phyloP scores from a whole-genome alignment of 1,140 invertebrate genomes.

The Ostrea denselamellosa region DNA sequence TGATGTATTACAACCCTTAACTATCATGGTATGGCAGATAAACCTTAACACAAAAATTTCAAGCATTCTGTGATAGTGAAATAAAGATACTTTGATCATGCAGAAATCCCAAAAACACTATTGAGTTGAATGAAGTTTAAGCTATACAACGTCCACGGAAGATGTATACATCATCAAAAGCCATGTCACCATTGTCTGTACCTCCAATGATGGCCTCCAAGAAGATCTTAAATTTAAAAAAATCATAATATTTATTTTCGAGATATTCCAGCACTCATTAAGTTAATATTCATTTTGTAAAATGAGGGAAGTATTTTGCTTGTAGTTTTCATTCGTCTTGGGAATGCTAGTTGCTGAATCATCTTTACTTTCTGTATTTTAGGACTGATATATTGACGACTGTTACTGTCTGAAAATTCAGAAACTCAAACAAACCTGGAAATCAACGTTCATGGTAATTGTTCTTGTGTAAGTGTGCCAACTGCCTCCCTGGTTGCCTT shows the following conservation, averaged over 20 bases:
- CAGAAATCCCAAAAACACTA: background rate
- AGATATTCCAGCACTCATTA: background rate
- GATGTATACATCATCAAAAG: slow-evolving; percentile 55
- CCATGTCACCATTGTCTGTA: slow-evolving; percentile 54
- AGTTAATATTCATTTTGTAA: background rate
- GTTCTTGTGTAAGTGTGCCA: slow-evolving; percentile 49
- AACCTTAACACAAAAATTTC: background rate
- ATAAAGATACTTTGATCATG: slow-evolving; percentile 9
- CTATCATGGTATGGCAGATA: background rate
- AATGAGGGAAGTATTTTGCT: background rate
- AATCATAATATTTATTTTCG: background rate
- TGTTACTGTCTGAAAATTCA: too few species aligned
- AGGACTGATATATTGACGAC: too few species aligned
- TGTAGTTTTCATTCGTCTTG: background rate
- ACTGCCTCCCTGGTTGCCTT: slow-evolving; percentile 50
- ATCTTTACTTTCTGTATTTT: too few species aligned
- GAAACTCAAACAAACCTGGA: slow-evolving; percentile 44
- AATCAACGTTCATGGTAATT: slow-evolving; percentile 44
- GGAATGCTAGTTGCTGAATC: background rate
- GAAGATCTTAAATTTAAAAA: slow-evolving; percentile 43
- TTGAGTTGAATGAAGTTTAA: slow-evolving; percentile 6
- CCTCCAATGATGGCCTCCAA: slow-evolving; percentile 52
- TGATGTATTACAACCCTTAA: background rate
- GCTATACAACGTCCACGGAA: slow-evolving; percentile 50
- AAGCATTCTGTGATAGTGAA: background rate